These are phyloP conservation scores for Melangyna quadrimaculata DNA, from an alignment of 2,888 invertebrate species.

Conservation along the genomic window DNA sequence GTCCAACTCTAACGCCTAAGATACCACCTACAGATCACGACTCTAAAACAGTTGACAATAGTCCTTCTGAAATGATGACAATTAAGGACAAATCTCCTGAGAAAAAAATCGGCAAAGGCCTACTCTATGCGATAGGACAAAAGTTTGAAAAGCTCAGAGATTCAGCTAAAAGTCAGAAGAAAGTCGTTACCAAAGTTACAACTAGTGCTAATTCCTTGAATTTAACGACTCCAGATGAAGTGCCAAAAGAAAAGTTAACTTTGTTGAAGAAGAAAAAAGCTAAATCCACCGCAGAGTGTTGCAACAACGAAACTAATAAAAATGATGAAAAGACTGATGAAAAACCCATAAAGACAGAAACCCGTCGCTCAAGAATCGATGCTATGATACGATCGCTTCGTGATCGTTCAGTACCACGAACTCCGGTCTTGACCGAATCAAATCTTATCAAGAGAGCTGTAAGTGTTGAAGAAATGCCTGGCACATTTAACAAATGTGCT, in stretches of 20 bases:
- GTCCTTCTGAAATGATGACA: conserved; percentile 73
- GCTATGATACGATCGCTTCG: conserved; percentile 84
- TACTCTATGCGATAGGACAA: conserved; percentile 89
- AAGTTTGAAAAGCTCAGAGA: conserved; percentile 87
- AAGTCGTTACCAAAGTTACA: conserved; percentile 58
- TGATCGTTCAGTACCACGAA: conserved; percentile 86
- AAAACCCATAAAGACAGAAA: conserved; percentile 76
- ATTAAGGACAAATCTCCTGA: conserved; percentile 81
- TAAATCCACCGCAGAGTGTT: conserved; percentile 73
- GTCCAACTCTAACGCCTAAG: conserved; percentile 75
- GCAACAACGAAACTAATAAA: conserved; percentile 37
- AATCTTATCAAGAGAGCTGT: conserved; percentile 87
- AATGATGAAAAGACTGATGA: conserved; percentile 59
- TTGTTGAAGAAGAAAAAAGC: conserved; percentile 81
- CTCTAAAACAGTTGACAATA: conserved; percentile 77
- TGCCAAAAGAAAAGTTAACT: conserved; percentile 78
- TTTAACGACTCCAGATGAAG: conserved; percentile 75
- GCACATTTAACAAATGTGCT: conserved; percentile 84
- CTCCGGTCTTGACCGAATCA: conserved; percentile 84
- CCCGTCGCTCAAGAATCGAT: conserved; percentile 81
- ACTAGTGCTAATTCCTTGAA: conserved; percentile 73
- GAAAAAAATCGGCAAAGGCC: conserved; percentile 84
- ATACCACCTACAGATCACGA: conserved; percentile 74
- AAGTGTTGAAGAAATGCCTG: conserved; percentile 86
- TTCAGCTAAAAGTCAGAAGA: conserved; percentile 81